phyloP scores from a whole-genome alignment of 1,140 invertebrate genomes.

The Yoshiicerus persimilis region DNA sequence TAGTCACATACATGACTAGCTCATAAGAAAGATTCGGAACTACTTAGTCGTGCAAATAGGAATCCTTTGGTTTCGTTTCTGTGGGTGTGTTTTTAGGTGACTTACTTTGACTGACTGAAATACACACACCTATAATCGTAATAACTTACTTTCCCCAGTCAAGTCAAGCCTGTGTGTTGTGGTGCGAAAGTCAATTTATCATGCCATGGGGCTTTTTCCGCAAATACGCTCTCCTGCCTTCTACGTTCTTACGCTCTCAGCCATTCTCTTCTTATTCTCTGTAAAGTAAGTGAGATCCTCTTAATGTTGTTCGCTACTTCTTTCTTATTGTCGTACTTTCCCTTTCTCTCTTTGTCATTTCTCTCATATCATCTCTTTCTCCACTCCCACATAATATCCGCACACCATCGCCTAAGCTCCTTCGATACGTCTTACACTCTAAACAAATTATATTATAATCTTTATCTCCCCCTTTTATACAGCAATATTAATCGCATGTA shows the following conservation, averaged over 20 bases:
- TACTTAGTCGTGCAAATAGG: background rate
- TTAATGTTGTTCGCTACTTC: background rate
- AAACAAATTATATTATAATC: too few species aligned
- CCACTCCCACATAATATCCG: too few species aligned
- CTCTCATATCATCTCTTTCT: background rate
- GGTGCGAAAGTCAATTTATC: background rate
- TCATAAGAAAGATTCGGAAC: background rate
- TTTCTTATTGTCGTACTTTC: background rate
- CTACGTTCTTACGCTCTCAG: background rate
- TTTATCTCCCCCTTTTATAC: too few species aligned
- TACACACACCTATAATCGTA: background rate
- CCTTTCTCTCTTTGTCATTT: background rate
- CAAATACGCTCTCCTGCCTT: background rate
- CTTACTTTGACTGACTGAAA: background rate
- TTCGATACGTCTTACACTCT: too few species aligned
- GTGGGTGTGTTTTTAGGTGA: background rate
- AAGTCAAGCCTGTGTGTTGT: background rate
- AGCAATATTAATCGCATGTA: too few species aligned
- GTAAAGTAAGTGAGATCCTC: background rate
- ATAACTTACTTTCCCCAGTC: background rate
- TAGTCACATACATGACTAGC: too few species aligned
- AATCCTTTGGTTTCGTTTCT: background rate
- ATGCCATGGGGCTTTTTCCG: conserved; percentile 6
- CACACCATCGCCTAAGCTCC: too few species aligned
- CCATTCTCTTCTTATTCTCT: background rate